Evolutionary conservation across 2,113 vertebrate species (phyloP), one percentile per base, ranked within the genome.

Genomic region (Monopterus albus): DNA sequence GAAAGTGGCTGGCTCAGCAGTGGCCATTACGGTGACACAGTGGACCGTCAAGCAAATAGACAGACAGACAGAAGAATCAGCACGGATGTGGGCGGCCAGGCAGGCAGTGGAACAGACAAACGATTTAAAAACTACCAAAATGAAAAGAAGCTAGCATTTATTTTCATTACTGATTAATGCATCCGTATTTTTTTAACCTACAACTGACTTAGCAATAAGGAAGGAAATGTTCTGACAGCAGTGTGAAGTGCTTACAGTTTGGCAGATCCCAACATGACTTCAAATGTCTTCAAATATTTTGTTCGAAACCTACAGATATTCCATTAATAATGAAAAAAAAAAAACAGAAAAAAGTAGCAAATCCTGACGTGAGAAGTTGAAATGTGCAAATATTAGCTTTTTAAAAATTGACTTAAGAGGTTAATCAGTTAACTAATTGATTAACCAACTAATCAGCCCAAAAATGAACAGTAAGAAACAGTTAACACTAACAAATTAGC

Each of bases 1-100:
- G 87, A 90, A 91, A 90, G 86, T 88, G 87, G 83, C 87, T 90
- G 85, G 85, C 88, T 91, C 90, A 91, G 91, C 90, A 90, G 67
- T 79, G 87, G 89, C 87, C 90, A 91, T 88, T 88, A 88, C 72
- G 81, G 89, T 90, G 90, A 91, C 89, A 90, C 86, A 79, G 81
- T 90, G 84, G 81, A 87, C 78, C 78, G 61, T 83, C 86, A 72
- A 64, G 70, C 69, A 87, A 80, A 87, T 70, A 83, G 81, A 82
- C 18, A 70, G 69, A 79, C 79, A 66, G 64, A 55, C 49, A 11
- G 65, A 66, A 36, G 56, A 68, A 60, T 28, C 38, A 12, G 58
- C 56, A 51, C 2, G 60, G 72, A 84, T 52, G 72, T 59, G 50
- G 59, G 36, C 78, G 72, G 76, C 53, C 61, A 64, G 47, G 55